A percentile compares a stretch with the other conserved stretches of the same genome.
Evolutionary conservation across 2,113 vertebrate genomes (phyloP).

Genomic region (Tympanuchus pallidicinctus): DNA sequence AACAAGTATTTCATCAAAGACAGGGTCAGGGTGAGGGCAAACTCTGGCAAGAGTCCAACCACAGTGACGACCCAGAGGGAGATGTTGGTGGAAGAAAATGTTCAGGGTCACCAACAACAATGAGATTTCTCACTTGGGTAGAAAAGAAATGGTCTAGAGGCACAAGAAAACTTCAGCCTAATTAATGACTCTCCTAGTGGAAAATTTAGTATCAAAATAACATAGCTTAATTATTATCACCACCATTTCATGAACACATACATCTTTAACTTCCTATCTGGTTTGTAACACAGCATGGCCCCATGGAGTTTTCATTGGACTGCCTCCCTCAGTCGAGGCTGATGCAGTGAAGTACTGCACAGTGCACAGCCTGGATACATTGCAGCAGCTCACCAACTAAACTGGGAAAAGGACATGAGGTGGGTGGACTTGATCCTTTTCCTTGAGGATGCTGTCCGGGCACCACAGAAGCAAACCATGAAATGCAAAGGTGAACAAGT

Average conservation of each 20-base stretch:
- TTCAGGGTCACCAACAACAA: conserved; percentile 48
- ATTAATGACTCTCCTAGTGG: conserved; percentile 17
- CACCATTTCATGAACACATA: background rate
- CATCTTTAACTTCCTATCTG: background rate
- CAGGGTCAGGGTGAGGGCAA: conserved; percentile 36
- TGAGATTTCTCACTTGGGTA: conserved; percentile 2
- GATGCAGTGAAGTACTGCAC: rapidly evolving
- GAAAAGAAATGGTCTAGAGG: conserved; percentile 18
- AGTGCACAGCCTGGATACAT: rapidly evolving
- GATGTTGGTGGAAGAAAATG: conserved; percentile 18
- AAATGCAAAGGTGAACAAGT: background rate
- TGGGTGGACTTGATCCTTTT: rapidly evolving
- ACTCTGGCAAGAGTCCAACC: conserved; percentile 43
- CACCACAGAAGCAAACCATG: background rate
- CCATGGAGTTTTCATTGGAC: rapidly evolving
- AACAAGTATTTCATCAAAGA: conserved; percentile 63
- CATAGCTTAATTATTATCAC: conserved; percentile 23
- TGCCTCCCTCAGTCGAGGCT: background rate
- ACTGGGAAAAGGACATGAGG: background rate
- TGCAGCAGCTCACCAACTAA: background rate
- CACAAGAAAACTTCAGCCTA: background rate
- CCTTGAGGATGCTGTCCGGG: background rate
- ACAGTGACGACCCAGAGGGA: conserved; percentile 12
- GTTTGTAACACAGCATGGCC: rapidly evolving
- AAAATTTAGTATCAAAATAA: conserved; percentile 22